Base-by-base conservation (phyloP, 2,113 vertebrate genomes). In the Ciconia stormi region DNA sequence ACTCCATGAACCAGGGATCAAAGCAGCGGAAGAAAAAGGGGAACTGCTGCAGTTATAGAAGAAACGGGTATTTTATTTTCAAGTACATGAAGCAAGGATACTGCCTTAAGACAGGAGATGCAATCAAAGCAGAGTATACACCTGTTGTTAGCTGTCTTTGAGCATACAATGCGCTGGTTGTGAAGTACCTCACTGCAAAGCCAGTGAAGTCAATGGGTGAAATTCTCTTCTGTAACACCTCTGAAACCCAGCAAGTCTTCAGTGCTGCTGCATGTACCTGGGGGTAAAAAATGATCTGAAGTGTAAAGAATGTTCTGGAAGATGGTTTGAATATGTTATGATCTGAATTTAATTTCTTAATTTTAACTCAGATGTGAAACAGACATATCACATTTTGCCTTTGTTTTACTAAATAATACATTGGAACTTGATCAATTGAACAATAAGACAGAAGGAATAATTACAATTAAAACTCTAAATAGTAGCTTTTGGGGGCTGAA, bases 271-370 rank as follows among this genome's bases (percentile, higher is more conserved):
- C 15, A 12, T 0, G 3, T 44, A 87, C 30, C 46, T 53, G 11
- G 15, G 17, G 16, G 3, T 56, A 18, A 81, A 80, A 87, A 53
- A 34, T 74, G 19, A 74, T 67, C 22, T 12, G 30, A 70, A 49
- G 11, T 21, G 12, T 47, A 40, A 89, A 72, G 18, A 9, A 20
- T 58, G 52, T 97, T 95, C 71, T 90, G 52, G 61, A 96, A 58
- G 59, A 80, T 50, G 46, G n/a, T 94, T 95, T 95, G 30, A 87
- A 78, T 47, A 70, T 30, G 18, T 79, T 90, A 87, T 7, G 6
- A 88, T 83, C 73, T 97, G 78, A 87, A 82, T 96, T 97, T 84
- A 27, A 71, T 97, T 97, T 82, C 66, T 62, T 79, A 79, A 82
- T 90, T 56, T 87, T 92, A 95, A 76, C 56, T 93, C 84, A 40